Conservation (phyloP, 2,888 invertebrate genomes). For the Synergus laeviventris region DNA sequence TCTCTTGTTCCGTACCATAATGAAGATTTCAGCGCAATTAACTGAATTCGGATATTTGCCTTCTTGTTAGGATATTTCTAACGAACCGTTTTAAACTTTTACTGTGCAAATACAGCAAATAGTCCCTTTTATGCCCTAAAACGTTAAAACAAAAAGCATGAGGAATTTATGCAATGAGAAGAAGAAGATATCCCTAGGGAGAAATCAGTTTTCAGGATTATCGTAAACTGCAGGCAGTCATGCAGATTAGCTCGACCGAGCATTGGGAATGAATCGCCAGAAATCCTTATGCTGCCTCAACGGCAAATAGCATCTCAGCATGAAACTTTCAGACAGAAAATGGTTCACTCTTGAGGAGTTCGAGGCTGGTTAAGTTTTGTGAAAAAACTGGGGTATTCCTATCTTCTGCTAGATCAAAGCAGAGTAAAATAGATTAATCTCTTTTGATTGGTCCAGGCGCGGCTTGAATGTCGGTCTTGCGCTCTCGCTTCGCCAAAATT, state of each 20-base stretch:
- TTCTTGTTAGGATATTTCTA: constrained; percentile 8
- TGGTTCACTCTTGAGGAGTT: constrained; percentile 3
- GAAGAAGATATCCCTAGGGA: constrained; percentile 15
- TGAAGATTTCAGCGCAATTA: constrained; percentile 21
- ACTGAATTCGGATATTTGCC: constrained; percentile 28
- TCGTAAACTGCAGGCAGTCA: constrained; percentile 29
- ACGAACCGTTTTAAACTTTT: too few species aligned
- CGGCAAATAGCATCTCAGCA: not conserved
- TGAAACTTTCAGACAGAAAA: constrained; percentile 3
- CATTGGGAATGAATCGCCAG: constrained; percentile 17
- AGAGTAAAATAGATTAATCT: constrained; percentile 45
- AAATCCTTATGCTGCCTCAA: not conserved
- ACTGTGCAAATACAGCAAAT: too few species aligned
- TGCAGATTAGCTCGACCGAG: constrained; percentile 24
- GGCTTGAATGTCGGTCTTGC: constrained; percentile 1
- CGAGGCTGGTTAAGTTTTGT: not conserved
- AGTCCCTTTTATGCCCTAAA: constrained; percentile 8
- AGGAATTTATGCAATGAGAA: not conserved
- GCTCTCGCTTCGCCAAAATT: constrained; percentile 52
- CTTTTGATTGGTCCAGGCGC: constrained; percentile 38
- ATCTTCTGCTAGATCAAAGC: constrained; percentile 39
- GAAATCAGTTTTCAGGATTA: constrained; percentile 28
- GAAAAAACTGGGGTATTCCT: not conserved
- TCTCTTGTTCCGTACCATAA: too few species aligned
- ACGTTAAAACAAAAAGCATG: not conserved